These are phyloP conservation scores for Sarcophaga bullata DNA, from an alignment of 1,140 invertebrate genomes.

Conservation along the genomic window DNA sequence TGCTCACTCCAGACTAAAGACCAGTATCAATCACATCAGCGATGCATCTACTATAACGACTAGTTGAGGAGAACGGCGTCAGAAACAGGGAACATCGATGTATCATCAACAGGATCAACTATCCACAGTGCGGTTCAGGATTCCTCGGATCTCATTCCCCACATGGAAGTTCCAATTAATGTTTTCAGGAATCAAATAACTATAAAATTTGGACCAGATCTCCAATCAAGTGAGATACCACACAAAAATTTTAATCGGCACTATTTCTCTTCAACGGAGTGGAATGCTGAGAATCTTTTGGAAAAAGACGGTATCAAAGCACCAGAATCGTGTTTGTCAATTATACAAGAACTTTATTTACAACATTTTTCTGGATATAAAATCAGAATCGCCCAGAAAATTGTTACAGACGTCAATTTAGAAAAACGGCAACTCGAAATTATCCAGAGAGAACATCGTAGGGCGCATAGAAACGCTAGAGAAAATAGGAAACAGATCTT, in stretches of 20 bases:
- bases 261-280: constrained; percentile 60
- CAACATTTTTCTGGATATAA: constrained; percentile 43
- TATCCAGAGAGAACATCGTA: constrained; percentile 36
- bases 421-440: constrained; percentile 42
- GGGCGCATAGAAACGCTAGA: background rate
- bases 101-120: background rate
- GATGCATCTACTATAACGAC: too few relatives aligned
- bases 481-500: constrained; percentile 48
- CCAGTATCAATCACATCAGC: background rate
- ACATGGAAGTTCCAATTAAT: constrained; percentile 28
- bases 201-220: constrained; percentile 2
- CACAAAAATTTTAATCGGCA: constrained; percentile 53
- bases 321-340: constrained; percentile 42
- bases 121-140: too few relatives aligned
- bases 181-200: constrained; percentile 40
- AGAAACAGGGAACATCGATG: too few relatives aligned
- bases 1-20: constrained; percentile 22
- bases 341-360: constrained; percentile 45
- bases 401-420: constrained; percentile 44
- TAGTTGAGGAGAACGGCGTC: background rate
- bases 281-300: constrained; percentile 47
- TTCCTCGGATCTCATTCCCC: constrained; percentile 42
- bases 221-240: too few relatives aligned
- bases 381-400: constrained; percentile 42
- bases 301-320: constrained; percentile 45